Conservation (phyloP, 2,888 invertebrate genomes). For the Pyrocoelia pectoralis region DNA sequence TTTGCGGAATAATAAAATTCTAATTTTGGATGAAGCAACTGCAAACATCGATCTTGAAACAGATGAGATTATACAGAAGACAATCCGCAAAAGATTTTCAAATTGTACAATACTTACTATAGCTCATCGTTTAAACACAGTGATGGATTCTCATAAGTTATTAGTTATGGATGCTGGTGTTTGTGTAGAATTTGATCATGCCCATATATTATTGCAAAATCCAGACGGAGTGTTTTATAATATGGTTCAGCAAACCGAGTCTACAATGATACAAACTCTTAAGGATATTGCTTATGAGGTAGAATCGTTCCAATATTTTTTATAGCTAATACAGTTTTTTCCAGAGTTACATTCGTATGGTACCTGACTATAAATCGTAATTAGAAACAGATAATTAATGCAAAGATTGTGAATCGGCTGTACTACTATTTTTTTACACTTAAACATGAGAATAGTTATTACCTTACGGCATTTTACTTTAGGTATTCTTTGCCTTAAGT, state of each 20-base stretch:
- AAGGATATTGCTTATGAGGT: too few relatives aligned
- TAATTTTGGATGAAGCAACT: conserved; percentile 71
- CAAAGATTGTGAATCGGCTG: too few relatives aligned
- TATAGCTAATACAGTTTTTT: too few relatives aligned
- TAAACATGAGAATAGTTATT: too few relatives aligned
- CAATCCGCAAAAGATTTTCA: conserved; percentile 76
- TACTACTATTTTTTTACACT: too few relatives aligned
- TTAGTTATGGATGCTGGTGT: conserved; percentile 67
- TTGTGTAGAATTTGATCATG: conserved; percentile 63
- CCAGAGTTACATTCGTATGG: too few relatives aligned
- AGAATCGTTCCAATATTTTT: too few relatives aligned
- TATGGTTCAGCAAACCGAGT: conserved; percentile 47
- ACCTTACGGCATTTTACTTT: too few relatives aligned
- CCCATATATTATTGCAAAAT: conserved; percentile 54
- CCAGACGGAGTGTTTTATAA: conserved; percentile 45
- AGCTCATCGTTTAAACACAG: conserved; percentile 83
- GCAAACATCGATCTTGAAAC: conserved; percentile 81
- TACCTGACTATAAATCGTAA: too few relatives aligned
- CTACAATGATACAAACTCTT: too few relatives aligned
- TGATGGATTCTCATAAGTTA: conserved; percentile 85
- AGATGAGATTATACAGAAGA: conserved; percentile 77
- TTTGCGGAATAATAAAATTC: conserved; percentile 55
- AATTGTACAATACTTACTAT: conserved; percentile 83
- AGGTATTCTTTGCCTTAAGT: too few relatives aligned
- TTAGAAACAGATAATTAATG: too few relatives aligned